A percentile compares a stretch with the other conserved stretches of the same genome.
These are phyloP conservation scores for Panthera uncia DNA, from an alignment of 2,113 vertebrate genomes.

Conservation along the genomic window DNA sequence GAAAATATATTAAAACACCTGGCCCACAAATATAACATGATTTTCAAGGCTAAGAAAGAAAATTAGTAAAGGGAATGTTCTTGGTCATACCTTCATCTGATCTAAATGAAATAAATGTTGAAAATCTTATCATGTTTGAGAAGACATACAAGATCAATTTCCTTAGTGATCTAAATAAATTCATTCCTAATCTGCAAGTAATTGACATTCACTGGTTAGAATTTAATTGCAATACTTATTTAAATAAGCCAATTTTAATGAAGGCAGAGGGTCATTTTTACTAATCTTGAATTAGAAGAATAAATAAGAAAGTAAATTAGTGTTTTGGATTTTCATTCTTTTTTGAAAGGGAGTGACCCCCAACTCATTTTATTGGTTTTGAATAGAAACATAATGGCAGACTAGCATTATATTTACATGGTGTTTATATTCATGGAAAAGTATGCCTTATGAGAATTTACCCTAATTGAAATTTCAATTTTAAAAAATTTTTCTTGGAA, in stretches of 20 bases:
- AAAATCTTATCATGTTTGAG: slow-evolving; percentile 52
- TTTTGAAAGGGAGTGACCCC: slow-evolving; percentile 62
- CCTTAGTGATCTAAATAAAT: slow-evolving; percentile 54
- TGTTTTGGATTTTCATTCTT: slow-evolving; percentile 67
- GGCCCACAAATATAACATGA: not conserved
- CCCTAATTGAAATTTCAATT: not conserved
- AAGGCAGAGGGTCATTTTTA: slow-evolving; percentile 73
- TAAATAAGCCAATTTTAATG: slow-evolving; percentile 72
- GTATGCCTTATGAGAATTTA: not conserved
- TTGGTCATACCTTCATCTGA: slow-evolving; percentile 35
- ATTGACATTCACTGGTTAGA: slow-evolving; percentile 62
- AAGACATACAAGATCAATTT: slow-evolving; percentile 61
- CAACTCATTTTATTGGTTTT: slow-evolving; percentile 47
- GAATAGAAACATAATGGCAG: not conserved
- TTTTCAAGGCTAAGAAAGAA: slow-evolving; percentile 27
- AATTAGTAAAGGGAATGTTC: slow-evolving; percentile 10
- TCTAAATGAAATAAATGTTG: slow-evolving; percentile 63
- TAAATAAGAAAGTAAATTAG: slow-evolving; percentile 62
- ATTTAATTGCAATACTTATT: slow-evolving; percentile 78
- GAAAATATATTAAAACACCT: slow-evolving; percentile 45
- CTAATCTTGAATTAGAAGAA: slow-evolving; percentile 73
- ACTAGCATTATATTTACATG: not conserved
- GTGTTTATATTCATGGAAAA: not conserved
- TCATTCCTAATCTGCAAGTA: slow-evolving; percentile 60
- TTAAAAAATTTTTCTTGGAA: slow-evolving; percentile 21